Conservation (phyloP, 2,113 vertebrate species). For the Caranx melampygus region DNA sequence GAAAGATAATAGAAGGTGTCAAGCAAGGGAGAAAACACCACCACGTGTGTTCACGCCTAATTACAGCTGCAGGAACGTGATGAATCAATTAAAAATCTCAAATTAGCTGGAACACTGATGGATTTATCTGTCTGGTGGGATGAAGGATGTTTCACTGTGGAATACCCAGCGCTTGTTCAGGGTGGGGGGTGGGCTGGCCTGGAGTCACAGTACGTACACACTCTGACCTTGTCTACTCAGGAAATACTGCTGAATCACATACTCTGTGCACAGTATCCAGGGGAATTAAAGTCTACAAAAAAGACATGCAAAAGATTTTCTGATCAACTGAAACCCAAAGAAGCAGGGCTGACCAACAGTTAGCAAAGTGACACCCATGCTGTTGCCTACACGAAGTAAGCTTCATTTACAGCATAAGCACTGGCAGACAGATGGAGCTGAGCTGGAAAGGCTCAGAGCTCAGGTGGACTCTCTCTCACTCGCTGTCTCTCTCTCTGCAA, state of each 20-base stretch:
- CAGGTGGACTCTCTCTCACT: slow-evolving; percentile 63
- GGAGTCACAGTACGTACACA: slow-evolving; percentile 16
- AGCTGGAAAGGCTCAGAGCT: slow-evolving; percentile 77
- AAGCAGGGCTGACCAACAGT: not conserved
- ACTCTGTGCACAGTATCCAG: not conserved
- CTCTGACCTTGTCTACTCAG: slow-evolving; percentile 50
- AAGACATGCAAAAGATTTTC: not conserved
- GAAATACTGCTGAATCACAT: slow-evolving; percentile 67
- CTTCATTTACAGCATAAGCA: slow-evolving; percentile 65
- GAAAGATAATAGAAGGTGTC: not conserved
- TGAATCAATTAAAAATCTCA: slow-evolving; percentile 12
- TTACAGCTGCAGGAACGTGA: slow-evolving; percentile 4
- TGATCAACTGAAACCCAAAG: slow-evolving; percentile 34
- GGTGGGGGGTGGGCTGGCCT: slow-evolving; percentile 27
- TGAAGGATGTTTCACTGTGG: slow-evolving; percentile 1
- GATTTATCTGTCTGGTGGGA: not conserved
- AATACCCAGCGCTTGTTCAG: slow-evolving; percentile 4
- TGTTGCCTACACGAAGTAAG: slow-evolving; percentile 56
- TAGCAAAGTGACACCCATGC: slow-evolving; percentile 8
- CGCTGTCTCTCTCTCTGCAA: slow-evolving; percentile 56
- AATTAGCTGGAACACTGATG: slow-evolving; percentile 2
- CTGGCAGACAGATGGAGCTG: slow-evolving; percentile 75
- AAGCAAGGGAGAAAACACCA: not conserved
- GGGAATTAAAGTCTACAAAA: not conserved
- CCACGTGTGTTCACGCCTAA: not conserved